Base-by-base conservation (phyloP, 2,113 vertebrate genomes). In the Sitta europaea region DNA sequence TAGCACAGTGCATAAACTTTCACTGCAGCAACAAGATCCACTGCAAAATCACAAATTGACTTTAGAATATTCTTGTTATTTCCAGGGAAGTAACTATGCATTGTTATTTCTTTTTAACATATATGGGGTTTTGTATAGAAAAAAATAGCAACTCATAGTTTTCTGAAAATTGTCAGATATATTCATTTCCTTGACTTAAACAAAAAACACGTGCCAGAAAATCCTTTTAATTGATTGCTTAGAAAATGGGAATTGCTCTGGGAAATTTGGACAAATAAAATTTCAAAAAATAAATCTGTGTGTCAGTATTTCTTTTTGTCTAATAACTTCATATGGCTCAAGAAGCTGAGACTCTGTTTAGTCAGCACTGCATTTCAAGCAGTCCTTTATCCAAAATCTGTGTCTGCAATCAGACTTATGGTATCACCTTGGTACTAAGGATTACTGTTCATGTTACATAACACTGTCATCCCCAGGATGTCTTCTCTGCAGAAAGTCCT, bases 1-100 rank as follows among this genome's bases (percentile, higher is more conserved):
- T 91, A 95, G 63, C 48, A 66, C 38, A 92, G 9, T 70, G 85
- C 68, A 84, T 92, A 90, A 92, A 54, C 24, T 95, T 89, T 89
- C 68, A 92, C 35, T 72, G 36, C 31, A 43, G 38, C 33, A 77
- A 29, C 76, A 75, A 81, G 33, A 87, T 54, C 20, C 43, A 86
- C 58, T 48, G 27, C 24, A 84, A 92, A 90, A 92, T 86, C 43
- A 75, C 18, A 43, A 81, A 65, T 55, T 14, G 10, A 23, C 11
- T 84, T 87, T 47, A n/a, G 50, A 86, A 89, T 45, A 8, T 57
- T 35, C 29, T 81, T 80, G 9, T 12, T 71, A 42, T 27, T 65
- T 29, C 0, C 4, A 75, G 35, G 11, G 13, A 81, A 78, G 19
- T 63, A 94, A 43, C 12, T 35, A 66, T 21, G 67, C 31, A 36